These are phyloP conservation scores for Chinchilla lanigera DNA, from an alignment of 2,113 vertebrate genomes.

Conservation along the genomic window DNA sequence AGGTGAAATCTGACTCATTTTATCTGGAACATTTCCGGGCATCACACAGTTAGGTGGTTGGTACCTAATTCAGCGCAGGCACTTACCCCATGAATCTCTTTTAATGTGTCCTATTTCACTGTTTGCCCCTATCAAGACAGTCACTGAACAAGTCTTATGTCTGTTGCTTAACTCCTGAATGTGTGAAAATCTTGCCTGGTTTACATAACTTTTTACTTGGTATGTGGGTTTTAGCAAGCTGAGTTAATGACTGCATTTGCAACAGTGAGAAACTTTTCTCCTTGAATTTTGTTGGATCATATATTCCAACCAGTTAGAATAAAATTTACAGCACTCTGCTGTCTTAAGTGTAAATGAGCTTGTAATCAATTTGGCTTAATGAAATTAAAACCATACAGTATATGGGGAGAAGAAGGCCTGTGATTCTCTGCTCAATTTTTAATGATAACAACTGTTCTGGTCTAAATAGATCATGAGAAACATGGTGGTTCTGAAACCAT, in stretches of 20 bases:
- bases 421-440: constrained; percentile 72
- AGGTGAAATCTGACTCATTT: constrained; percentile 55
- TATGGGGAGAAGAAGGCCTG: constrained; percentile 66
- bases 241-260: constrained; percentile 66
- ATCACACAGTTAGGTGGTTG: not conserved
- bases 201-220: not conserved
- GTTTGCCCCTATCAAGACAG: constrained; percentile 12
- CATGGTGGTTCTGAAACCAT: constrained; percentile 63
- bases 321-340: constrained; percentile 81
- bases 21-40: not conserved
- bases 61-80: not conserved
- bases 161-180: constrained; percentile 45
- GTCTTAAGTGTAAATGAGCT: constrained; percentile 75
- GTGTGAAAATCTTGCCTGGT: constrained; percentile 59
- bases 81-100: constrained; percentile 17
- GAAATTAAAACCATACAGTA: constrained; percentile 79
- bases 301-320: constrained; percentile 78
- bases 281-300: constrained; percentile 72
- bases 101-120: not conserved
- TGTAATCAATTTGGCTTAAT: constrained; percentile 82
- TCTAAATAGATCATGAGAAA: constrained; percentile 75
- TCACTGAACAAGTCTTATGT: constrained; percentile 63
- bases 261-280: constrained; percentile 35
- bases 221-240: constrained; percentile 66
- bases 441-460: constrained; percentile 69